These are phyloP conservation scores for Microctenopoma steveboyesi DNA, from an alignment of 2,797 vertebrate genomes.

Conservation along the genomic window DNA sequence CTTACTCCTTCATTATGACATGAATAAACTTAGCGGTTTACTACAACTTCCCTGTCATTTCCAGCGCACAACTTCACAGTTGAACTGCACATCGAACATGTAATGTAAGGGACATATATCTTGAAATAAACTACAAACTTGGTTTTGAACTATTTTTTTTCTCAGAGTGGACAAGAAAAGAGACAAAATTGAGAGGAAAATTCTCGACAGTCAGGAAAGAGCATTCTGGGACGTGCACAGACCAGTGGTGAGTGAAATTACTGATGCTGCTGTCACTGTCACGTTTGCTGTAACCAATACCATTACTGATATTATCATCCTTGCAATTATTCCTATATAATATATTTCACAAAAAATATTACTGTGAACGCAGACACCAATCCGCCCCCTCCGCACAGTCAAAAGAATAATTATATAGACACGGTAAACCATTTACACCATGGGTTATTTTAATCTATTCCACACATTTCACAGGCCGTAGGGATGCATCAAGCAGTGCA, in stretches of 20 bases:
- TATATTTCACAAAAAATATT: conserved; percentile 2
- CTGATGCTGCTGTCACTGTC: conserved; percentile 17
- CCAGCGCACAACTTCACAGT: conserved; percentile 28
- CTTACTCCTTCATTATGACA: conserved; percentile 27
- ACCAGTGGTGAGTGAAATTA: conserved; percentile 90
- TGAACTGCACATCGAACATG: conserved; percentile 30
- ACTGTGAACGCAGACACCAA: conserved; percentile 9
- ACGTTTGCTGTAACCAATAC: conserved; percentile 17
- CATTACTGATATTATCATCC: conserved; percentile 14
- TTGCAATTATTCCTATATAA: conserved; percentile 21
- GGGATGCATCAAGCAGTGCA: conserved; percentile 3
- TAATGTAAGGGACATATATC: neutral
- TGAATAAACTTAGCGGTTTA: conserved; percentile 16
- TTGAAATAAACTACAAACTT: neutral
- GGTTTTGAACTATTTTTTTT: conserved; percentile 9
- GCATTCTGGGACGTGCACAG: conserved; percentile 98
- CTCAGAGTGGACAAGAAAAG: conserved; percentile 97
- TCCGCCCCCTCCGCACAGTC: neutral
- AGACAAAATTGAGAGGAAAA: conserved; percentile 98
- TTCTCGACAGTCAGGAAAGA: conserved; percentile 97
- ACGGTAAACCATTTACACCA: neutral
- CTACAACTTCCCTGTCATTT: neutral
- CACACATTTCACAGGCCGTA: conserved; percentile 15
- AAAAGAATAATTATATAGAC: conserved; percentile 8
- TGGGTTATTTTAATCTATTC: conserved; percentile 19